A percentile compares a stretch with the other conserved stretches of the same genome.
These are phyloP conservation scores for Athalia rosae DNA, from an alignment of 2,888 invertebrate genomes.

Conservation along the genomic window DNA sequence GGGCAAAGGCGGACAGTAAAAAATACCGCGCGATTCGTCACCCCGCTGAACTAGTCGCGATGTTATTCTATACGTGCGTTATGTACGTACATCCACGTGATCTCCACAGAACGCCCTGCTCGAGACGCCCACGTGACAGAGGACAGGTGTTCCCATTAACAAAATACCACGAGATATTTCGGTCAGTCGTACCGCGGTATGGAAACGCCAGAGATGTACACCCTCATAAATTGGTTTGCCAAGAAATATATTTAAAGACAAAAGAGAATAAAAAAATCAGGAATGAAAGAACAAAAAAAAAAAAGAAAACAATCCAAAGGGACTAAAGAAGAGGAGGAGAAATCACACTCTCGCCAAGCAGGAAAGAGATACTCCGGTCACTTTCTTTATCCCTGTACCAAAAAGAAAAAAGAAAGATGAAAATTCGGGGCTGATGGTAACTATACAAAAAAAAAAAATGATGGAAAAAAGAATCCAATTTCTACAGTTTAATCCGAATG, in stretches of 20 bases:
- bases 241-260: too few relatives aligned
- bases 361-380: too few relatives aligned
- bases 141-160: not conserved
- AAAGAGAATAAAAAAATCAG: not conserved
- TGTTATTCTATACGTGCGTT: not conserved
- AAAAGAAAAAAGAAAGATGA: too few relatives aligned
- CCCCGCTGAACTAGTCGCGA: conserved; percentile 54
- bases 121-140: not conserved
- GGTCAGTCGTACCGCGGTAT: not conserved
- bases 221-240: not conserved
- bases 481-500: too few relatives aligned
- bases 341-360: too few relatives aligned
- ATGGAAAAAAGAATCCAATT: too few relatives aligned
- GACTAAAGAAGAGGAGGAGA: not conserved
- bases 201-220: not conserved
- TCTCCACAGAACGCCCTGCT: not conserved
- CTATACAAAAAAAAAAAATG: too few relatives aligned
- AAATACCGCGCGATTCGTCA: conserved; percentile 57
- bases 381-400: too few relatives aligned
- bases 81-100: not conserved
- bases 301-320: not conserved
- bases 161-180: not conserved
- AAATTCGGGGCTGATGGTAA: too few relatives aligned
- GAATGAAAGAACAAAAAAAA: not conserved
- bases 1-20: conserved; percentile 51